Percentiles rank a stretch among this genome's conserved stretches.
Evolutionary conservation across 2,888 invertebrate genomes (phyloP).

Genomic region (Tetranychus piercei): DNA sequence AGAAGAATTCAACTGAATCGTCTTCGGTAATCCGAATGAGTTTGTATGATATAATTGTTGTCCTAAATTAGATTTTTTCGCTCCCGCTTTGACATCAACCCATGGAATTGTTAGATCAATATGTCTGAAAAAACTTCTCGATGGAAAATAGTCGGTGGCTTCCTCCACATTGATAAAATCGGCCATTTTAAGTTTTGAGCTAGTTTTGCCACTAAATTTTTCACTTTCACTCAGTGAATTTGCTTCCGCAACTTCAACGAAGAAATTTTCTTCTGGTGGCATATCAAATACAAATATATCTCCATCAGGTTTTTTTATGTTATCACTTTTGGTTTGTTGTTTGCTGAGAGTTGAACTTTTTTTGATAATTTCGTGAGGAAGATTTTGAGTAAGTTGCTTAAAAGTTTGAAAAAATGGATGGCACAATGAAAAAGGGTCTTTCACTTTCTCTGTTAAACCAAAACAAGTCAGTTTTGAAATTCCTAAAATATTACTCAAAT

Average conservation of each 20-base stretch:
- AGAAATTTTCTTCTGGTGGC: neutral
- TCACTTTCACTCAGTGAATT: neutral
- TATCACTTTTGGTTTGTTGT: neutral
- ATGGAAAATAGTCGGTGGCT: neutral
- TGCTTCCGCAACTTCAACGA: neutral
- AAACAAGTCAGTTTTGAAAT: neutral
- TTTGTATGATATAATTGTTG: too few species aligned
- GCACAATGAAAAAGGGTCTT: neutral
- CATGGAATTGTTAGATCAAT: neutral
- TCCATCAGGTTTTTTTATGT: neutral
- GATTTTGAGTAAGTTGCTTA: neutral
- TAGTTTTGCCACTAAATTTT: neutral
- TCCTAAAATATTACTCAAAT: neutral
- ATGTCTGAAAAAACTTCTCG: neutral
- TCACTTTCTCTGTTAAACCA: neutral
- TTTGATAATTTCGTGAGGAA: neutral
- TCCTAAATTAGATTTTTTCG: neutral
- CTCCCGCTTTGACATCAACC: neutral
- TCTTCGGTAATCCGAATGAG: too few species aligned
- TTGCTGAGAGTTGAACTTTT: neutral
- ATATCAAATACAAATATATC: neutral
- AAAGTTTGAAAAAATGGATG: neutral
- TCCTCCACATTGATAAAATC: neutral
- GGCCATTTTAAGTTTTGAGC: neutral
- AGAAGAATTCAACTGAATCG: too few species aligned